phyloP scores from a whole-genome alignment of 2,113 vertebrate genomes.

The Nipponia nippon region DNA sequence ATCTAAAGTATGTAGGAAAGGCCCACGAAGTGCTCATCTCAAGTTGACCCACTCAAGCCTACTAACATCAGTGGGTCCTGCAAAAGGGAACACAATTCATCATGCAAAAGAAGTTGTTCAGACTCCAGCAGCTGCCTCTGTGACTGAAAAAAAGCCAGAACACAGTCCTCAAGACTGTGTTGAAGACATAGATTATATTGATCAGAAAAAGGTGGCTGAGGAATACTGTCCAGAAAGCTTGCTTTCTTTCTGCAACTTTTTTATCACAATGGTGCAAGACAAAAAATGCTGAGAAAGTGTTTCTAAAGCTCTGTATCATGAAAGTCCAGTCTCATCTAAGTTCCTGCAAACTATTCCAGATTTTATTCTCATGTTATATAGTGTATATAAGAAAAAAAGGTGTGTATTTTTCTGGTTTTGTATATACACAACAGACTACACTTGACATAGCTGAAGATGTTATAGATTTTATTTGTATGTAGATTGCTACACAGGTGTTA shows the following conservation, averaged over 20 bases:
- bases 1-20: slow-evolving; percentile 79
- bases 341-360: not conserved
- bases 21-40: slow-evolving; percentile 78
- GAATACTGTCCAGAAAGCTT: slow-evolving; percentile 82
- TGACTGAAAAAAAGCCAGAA: not conserved
- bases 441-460: not conserved
- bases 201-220: slow-evolving; percentile 74
- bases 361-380: not conserved
- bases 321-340: not conserved
- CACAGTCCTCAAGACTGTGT: slow-evolving; percentile 21
- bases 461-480: not conserved
- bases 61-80: not conserved
- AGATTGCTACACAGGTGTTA: not conserved
- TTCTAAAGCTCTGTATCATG: not conserved
- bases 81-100: not conserved
- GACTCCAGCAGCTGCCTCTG: not conserved
- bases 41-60: slow-evolving; percentile 61
- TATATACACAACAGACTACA: not conserved
- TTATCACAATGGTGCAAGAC: slow-evolving; percentile 84
- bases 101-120: not conserved
- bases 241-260: slow-evolving; percentile 79
- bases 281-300: slow-evolving; percentile 72
- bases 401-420: slow-evolving; percentile 52
- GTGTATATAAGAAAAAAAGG: not conserved
- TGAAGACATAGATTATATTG: slow-evolving; percentile 60